phyloP scores from a whole-genome alignment of 2,888 invertebrate species.

The Furcula furcula region DNA sequence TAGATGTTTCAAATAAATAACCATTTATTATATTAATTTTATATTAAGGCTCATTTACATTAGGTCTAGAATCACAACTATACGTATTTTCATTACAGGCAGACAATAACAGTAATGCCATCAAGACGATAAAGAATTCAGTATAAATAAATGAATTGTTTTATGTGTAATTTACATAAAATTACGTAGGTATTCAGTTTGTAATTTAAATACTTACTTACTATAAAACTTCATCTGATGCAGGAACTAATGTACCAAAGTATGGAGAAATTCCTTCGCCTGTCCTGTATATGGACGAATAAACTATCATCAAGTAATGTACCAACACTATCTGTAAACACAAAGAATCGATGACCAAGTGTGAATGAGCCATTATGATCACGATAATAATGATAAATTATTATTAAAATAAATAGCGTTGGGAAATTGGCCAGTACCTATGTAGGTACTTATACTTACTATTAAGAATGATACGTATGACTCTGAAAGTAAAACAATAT shows the following conservation, averaged over 20 bases:
- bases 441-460: conserved; percentile 3
- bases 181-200: too few relatives aligned
- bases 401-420: conserved; percentile 18
- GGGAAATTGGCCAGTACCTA: conserved; percentile 43
- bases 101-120: too few relatives aligned
- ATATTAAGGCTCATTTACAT: conserved; percentile 18
- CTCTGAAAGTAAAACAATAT: conserved; percentile 11
- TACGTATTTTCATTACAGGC: background rate
- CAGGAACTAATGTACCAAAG: too few relatives aligned
- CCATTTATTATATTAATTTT: conserved; percentile 30
- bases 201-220: too few relatives aligned
- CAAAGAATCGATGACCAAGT: conserved; percentile 13
- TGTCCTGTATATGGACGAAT: too few relatives aligned
- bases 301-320: too few relatives aligned
- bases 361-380: conserved; percentile 15
- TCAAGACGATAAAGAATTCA: too few relatives aligned
- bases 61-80: conserved; percentile 11
- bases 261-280: too few relatives aligned
- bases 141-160: too few relatives aligned
- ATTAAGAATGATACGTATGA: conserved; percentile 8
- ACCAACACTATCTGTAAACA: too few relatives aligned
- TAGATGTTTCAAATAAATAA: conserved; percentile 51
- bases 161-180: too few relatives aligned
- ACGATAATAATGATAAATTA: conserved; percentile 14
- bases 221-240: too few relatives aligned